Percentiles rank a stretch among this genome's conserved stretches.
These are phyloP conservation scores for Gorsachius goisagi DNA, from an alignment of 2,113 vertebrate genomes.

Conservation along the genomic window DNA sequence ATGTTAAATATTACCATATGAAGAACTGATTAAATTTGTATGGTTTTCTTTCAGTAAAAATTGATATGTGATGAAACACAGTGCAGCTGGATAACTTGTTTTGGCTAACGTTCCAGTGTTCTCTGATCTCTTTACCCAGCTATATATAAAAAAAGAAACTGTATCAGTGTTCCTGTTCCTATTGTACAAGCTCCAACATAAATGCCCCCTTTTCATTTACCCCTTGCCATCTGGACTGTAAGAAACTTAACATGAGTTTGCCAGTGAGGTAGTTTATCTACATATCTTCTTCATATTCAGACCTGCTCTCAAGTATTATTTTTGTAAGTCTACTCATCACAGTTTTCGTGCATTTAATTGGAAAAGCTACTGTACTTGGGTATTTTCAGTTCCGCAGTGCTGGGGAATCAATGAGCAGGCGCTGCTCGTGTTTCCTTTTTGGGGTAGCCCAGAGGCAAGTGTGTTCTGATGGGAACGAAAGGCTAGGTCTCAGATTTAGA, in stretches of 20 bases:
- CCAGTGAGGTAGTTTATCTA: background rate
- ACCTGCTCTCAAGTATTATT: background rate
- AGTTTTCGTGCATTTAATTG: background rate
- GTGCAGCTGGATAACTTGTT: constrained; percentile 68
- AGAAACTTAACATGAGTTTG: background rate
- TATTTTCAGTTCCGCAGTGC: background rate
- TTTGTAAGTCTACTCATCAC: background rate
- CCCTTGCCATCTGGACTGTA: background rate
- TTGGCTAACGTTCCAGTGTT: constrained; percentile 38
- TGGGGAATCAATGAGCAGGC: background rate
- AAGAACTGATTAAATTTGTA: constrained; percentile 81
- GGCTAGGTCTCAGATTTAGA: background rate
- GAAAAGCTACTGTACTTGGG: background rate
- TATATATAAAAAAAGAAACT: constrained; percentile 7
- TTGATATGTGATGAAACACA: constrained; percentile 77
- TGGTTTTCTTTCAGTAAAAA: constrained; percentile 81
- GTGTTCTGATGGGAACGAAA: background rate
- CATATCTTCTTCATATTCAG: background rate
- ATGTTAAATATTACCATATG: constrained; percentile 82
- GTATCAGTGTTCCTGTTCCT: background rate
- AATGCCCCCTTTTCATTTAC: background rate
- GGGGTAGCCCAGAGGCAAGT: background rate
- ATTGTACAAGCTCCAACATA: background rate
- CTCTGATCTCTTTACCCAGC: constrained; percentile 59
- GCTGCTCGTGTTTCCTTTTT: background rate